A percentile compares a stretch with the other conserved stretches of the same genome.
These are phyloP conservation scores for Cyprinus carpio DNA, from an alignment of 2,113 vertebrate species.

Conservation along the genomic window DNA sequence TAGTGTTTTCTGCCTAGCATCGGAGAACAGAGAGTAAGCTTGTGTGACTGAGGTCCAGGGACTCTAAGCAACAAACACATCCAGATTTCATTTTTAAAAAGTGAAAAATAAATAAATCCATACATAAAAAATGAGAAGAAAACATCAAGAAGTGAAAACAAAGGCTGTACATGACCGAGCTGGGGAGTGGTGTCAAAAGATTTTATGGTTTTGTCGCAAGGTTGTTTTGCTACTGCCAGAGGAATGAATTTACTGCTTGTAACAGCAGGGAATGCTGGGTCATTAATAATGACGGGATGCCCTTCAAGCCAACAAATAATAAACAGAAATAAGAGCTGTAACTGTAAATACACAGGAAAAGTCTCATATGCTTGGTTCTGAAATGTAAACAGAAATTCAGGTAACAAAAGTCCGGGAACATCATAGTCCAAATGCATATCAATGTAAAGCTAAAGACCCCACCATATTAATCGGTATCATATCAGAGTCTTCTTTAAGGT, in stretches of 20 bases:
- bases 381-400: background rate
- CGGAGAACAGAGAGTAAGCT: conserved; percentile 44
- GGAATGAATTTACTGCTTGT: background rate
- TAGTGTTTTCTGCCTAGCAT: conserved; percentile 1
- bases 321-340: background rate
- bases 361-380: background rate
- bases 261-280: background rate
- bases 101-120: conserved; percentile 53
- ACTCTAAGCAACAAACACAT: conserved; percentile 76
- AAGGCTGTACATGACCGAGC: conserved; percentile 70
- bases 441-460: background rate
- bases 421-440: background rate
- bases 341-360: conserved; percentile 1
- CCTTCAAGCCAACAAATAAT: conserved; percentile 20
- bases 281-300: background rate
- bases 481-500: background rate
- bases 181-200: conserved; percentile 32
- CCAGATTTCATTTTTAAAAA: conserved; percentile 61
- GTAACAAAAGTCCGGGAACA: too few species aligned
- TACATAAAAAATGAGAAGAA: conserved; percentile 54
- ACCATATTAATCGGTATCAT: background rate
- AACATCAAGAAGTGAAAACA: conserved; percentile 13
- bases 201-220: conserved; percentile 20
- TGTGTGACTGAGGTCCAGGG: conserved; percentile 67
- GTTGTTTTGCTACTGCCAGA: background rate